Evolutionary conservation across 2,888 invertebrate genomes (phyloP).

Genomic region (Clunio marinus): DNA sequence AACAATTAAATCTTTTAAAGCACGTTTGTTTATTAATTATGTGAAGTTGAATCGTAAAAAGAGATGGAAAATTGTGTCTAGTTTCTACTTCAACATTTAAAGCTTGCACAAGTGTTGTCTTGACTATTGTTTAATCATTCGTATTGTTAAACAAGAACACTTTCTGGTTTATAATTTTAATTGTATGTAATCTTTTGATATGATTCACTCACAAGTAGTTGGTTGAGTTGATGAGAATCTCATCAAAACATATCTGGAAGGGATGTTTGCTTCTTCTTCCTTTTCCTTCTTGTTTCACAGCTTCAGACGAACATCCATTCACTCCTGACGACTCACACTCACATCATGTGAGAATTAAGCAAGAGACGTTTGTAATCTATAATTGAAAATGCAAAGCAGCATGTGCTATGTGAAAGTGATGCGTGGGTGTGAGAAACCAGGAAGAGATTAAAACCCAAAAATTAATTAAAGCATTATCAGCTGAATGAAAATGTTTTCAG

Average conservation of each 20-base stretch:
- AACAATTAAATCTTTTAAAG: conserved; percentile 30
- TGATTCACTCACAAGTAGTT: neutral
- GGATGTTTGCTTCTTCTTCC: neutral
- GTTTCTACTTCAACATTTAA: neutral
- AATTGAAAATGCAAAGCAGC: conserved; percentile 17
- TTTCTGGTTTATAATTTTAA: conserved; percentile 24
- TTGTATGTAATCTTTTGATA: conserved; percentile 20
- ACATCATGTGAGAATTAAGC: neutral
- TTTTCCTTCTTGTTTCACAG: neutral
- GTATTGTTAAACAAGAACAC: neutral
- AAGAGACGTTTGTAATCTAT: neutral
- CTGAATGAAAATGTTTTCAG: too few species aligned
- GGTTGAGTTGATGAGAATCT: neutral
- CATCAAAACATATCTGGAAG: too few species aligned
- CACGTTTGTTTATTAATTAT: conserved; percentile 37
- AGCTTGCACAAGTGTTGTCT: neutral
- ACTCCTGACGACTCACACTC: too few species aligned
- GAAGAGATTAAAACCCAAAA: too few species aligned
- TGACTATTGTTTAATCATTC: neutral
- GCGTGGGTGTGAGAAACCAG: too few species aligned
- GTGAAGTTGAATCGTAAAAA: neutral
- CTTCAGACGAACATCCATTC: too few species aligned
- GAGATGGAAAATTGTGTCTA: neutral
- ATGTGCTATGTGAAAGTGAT: neutral
- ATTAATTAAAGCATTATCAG: too few species aligned